phyloP scores from a whole-genome alignment of 2,113 vertebrate genomes.

The Dicaeum eximium region DNA sequence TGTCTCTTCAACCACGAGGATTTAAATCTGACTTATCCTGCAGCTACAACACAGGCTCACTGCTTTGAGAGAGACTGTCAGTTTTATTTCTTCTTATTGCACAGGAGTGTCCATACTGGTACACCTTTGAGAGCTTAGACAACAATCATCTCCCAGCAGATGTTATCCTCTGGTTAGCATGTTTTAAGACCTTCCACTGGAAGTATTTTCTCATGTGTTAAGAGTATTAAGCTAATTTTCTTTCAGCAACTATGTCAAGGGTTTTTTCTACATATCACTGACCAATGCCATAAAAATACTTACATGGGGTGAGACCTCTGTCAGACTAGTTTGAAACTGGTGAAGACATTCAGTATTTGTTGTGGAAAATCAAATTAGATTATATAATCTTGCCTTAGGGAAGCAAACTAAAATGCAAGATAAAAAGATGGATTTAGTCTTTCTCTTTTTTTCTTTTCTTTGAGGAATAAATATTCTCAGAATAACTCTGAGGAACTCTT shows the following conservation, averaged over 20 bases:
- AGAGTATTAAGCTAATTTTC: background rate
- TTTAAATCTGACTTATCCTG: background rate
- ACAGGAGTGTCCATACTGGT: background rate
- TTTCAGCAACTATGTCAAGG: background rate
- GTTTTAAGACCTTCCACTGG: background rate
- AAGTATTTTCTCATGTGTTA: background rate
- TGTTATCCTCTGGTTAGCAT: background rate
- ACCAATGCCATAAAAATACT: background rate
- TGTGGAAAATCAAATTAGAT: background rate
- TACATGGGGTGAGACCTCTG: background rate
- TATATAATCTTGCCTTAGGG: background rate
- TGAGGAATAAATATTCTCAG: background rate
- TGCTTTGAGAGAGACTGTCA: background rate
- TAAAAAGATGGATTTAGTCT: background rate
- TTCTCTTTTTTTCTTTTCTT: background rate
- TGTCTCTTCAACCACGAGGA: background rate
- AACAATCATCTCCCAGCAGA: background rate
- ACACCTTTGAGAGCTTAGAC: background rate
- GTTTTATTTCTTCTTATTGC: background rate
- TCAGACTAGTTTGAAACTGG: background rate
- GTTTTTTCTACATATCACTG: background rate
- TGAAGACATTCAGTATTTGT: background rate
- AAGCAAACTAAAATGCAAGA: background rate
- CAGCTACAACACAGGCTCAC: fast-evolving
- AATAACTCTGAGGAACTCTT: background rate